phyloP scores from a whole-genome alignment of 2,113 vertebrate species.

The Hippocampus barbouri region DNA sequence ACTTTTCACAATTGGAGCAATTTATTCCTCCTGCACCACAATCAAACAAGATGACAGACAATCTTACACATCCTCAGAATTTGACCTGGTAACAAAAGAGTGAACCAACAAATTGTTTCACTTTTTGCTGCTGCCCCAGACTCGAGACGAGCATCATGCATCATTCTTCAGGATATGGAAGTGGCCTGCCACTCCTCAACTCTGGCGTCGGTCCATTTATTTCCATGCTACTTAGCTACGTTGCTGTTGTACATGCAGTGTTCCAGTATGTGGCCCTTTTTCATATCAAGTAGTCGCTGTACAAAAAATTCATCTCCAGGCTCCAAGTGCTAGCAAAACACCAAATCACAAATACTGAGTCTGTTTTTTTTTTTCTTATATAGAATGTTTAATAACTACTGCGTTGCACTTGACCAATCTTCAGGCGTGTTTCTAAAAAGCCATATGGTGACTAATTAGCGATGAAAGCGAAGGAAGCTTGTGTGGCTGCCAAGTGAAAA shows the following conservation, averaged over 20 bases:
- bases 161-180: neutral
- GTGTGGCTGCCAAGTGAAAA: conserved; percentile 29
- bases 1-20: neutral
- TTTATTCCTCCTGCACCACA: neutral
- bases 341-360: conserved; percentile 24
- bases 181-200: neutral
- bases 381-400: conserved; percentile 16
- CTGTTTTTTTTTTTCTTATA: conserved; percentile 8
- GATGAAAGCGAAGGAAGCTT: conserved; percentile 8
- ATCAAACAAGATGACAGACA: no score
- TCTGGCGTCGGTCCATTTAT: neutral
- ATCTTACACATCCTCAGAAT: neutral
- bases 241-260: neutral
- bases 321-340: conserved; percentile 18
- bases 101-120: neutral
- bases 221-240: neutral
- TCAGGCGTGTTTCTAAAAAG: conserved; percentile 18
- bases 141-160: neutral
- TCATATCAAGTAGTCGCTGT: conserved; percentile 7
- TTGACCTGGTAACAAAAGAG: neutral
- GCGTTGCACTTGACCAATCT: conserved; percentile 1
- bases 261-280: neutral
- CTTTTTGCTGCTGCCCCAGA: no score
- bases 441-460: conserved; percentile 35
- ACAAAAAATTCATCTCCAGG: conserved; percentile 23